Evolutionary conservation across 2,797 vertebrate genomes (phyloP), one percentile per base, ranked within the genome.

Genomic region (Dryobates pubescens): DNA sequence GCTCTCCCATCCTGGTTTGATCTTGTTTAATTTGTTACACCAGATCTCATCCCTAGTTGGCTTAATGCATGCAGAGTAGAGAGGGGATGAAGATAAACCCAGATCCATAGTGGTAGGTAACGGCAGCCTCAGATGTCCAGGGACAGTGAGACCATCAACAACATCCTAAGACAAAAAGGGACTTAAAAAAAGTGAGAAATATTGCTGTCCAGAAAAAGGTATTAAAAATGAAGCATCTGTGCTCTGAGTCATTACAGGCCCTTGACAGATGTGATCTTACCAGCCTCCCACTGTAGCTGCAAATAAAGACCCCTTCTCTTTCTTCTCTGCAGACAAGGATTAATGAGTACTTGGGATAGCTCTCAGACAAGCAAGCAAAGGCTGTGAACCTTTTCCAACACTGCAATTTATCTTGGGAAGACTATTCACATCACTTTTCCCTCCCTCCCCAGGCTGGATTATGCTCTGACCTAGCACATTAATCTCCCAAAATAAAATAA

Each of bases 401-500:
- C 97, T 89, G 97, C 97, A 97, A 98, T 98, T 98, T 98, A 97
- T 98, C 98, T 98, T 98, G 95, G 96, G 90, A 94, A 94, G 91
- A 96, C 97, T 94, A 97, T 97, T 97, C 96, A 96, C 96, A 97
- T 96, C 95, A 76, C 75, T 94, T 72, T 90, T 82, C 89, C 89
- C 51, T 88, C 75, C 93, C 81, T 95, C 86, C 91, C 89, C 90
- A 94, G 93, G 91, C 95, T 90, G 96, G 96, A 97, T 97, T 93
- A 96, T 24, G 97, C 94, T 96, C 96, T 97, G 98, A 97, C 98
- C 98, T 70, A 87, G 94, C 95, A 96, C 97, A 98, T 98, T 97
- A 98, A 98, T 98, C 98, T 97, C 96, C 24, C 89, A 41, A 96
- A 97, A 98, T 97, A 97, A 97, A 98, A 98, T 97, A 97, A 98